Evolutionary conservation across 2,888 invertebrate genomes (phyloP).

Genomic region (Hydropsyche betteni): DNA sequence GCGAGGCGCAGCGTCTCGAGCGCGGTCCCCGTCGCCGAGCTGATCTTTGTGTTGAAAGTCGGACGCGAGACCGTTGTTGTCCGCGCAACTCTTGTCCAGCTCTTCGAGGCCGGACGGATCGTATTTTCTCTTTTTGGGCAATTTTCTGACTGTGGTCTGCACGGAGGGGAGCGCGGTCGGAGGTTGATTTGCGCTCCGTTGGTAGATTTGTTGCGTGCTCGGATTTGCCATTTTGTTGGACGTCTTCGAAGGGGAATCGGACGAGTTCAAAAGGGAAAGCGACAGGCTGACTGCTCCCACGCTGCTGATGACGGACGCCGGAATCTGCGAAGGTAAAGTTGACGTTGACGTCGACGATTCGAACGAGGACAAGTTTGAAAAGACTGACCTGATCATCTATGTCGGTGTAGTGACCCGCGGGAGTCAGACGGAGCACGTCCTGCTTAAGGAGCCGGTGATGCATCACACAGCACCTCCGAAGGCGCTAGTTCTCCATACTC

Average conservation of each 20-base stretch:
- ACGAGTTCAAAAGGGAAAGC: slow-evolving; percentile 57
- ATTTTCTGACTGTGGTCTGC: slow-evolving; percentile 75
- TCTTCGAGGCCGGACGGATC: slow-evolving; percentile 82
- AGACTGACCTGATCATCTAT: slow-evolving; percentile 64
- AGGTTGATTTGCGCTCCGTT: slow-evolving; percentile 56
- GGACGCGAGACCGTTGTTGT: slow-evolving; percentile 57
- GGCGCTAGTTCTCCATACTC: slow-evolving; percentile 23
- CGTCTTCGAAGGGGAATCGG: slow-evolving; percentile 57
- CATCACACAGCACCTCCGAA: slow-evolving; percentile 47
- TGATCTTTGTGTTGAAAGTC: slow-evolving; percentile 56
- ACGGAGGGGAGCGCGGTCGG: slow-evolving; percentile 58
- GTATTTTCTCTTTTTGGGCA: slow-evolving; percentile 94
- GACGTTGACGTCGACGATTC: background rate
- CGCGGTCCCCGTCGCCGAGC: slow-evolving; percentile 55
- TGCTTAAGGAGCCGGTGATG: slow-evolving; percentile 44
- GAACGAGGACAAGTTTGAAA: background rate
- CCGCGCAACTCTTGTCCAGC: slow-evolving; percentile 65
- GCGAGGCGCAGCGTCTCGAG: slow-evolving; percentile 56
- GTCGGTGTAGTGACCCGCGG: slow-evolving; percentile 59
- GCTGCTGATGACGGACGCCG: slow-evolving; percentile 69
- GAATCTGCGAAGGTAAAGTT: slow-evolving; percentile 60
- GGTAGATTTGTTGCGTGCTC: slow-evolving; percentile 60
- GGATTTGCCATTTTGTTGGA: slow-evolving; percentile 63
- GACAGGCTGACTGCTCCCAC: slow-evolving; percentile 67
- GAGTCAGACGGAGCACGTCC: slow-evolving; percentile 46